Percentiles rank a stretch among this genome's conserved stretches.
phyloP scores from a whole-genome alignment of 2,113 vertebrate species.

The Egretta garzetta region DNA sequence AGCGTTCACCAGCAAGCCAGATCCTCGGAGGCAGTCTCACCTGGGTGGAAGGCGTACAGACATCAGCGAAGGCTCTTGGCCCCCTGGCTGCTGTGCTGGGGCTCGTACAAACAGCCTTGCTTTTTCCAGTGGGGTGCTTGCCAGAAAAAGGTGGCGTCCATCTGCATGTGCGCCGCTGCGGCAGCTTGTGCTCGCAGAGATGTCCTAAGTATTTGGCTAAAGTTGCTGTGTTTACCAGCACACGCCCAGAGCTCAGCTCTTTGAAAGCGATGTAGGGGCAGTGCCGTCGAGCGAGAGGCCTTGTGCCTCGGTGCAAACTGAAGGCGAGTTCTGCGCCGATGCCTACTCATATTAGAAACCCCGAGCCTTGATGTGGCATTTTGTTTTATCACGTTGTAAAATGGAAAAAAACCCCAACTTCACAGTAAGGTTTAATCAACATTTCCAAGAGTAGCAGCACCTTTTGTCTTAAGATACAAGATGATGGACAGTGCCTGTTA shows the following conservation, averaged over 20 bases:
- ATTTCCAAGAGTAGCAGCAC: neutral
- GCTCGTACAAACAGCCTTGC: neutral
- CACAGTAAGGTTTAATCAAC: neutral
- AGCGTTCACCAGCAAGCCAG: accelerated
- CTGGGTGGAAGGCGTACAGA: neutral
- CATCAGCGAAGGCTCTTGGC: neutral
- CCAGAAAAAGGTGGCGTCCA: neutral
- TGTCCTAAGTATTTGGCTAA: neutral
- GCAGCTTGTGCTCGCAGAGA: neutral
- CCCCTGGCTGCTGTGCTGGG: neutral
- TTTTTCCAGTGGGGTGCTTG: neutral
- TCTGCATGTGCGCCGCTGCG: neutral
- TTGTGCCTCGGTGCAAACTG: neutral
- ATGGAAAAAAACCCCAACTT: neutral
- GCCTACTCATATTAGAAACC: accelerated
- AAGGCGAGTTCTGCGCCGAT: neutral
- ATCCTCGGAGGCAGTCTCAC: neutral
- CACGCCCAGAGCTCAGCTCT: neutral
- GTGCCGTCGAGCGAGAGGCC: neutral
- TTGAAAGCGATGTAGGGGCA: neutral
- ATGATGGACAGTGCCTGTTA: neutral
- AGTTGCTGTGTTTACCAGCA: neutral
- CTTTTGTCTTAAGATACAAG: neutral
- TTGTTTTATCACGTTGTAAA: neutral
- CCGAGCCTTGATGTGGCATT: neutral